Base-by-base conservation (phyloP, 2,888 invertebrate species). In the Volucella inanis region DNA sequence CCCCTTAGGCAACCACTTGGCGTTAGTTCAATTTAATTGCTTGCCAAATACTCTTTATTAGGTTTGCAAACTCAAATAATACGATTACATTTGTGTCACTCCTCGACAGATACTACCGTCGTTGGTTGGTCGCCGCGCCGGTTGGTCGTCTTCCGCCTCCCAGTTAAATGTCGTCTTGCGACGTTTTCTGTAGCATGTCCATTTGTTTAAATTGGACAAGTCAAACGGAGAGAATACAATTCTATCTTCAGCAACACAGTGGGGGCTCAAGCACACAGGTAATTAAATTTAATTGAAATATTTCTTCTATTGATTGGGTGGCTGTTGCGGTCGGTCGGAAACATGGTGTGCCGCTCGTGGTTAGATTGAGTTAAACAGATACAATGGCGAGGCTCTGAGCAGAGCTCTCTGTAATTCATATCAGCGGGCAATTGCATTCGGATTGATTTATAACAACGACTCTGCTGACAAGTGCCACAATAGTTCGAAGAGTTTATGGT, bases 231-330 rank as follows among this genome's bases (percentile, higher is more conserved):
- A 54, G 79, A 70, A 57, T 67, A 80, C 85, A 85, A 77, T 85
- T 85, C 85, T 76, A 81, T 81, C 76, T 41, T 8, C 61, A 70
- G 64, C 74, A 68, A 59, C 78, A 68, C 31, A 22, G 52, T 9
- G 65, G 70, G 43, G 54, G 65, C 72, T 38, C 31, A 31, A 31
- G 9, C 10, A 6, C 38, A 31, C 85, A 85, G 85, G 85, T 85
- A 85, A 81, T 85, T 85, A 85, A 85, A 85, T 85, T 85, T 85
- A 85, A 85, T 85, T 85, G 85, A 85, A 85, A 85, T 85, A 85
- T 85, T 85, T 80, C 61, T 31, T 70, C 80, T 74, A 80, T 85
- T 71, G 71, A 38, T 62, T 55, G 38, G 59, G 61, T 14, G 62
- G 70, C 14, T 39, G 45, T 15, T 67, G 22, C 47, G 31, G 31